These are phyloP conservation scores for Hippopotamus amphibius DNA, from an alignment of 2,113 vertebrate genomes.

Conservation along the genomic window DNA sequence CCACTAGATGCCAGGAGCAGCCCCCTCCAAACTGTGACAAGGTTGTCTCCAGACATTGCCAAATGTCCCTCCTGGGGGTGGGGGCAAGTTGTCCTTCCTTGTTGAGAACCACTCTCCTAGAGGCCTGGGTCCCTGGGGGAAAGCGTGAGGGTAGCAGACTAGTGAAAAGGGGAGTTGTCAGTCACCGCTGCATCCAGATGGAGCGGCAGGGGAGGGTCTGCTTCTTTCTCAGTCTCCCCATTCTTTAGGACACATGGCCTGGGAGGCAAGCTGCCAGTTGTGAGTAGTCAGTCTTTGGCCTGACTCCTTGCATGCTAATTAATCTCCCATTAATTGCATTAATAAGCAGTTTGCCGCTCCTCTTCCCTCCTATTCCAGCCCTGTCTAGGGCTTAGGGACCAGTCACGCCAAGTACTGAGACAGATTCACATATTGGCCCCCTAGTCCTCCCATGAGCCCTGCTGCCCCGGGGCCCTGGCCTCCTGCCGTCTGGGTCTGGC, in stretches of 20 bases:
- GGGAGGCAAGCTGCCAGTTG: neutral
- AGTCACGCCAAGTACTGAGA: neutral
- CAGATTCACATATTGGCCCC: neutral
- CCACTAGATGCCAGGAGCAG: neutral
- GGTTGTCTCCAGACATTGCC: neutral
- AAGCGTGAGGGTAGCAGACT: neutral
- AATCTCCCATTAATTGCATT: slow-evolving; percentile 17
- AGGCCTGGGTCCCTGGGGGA: neutral
- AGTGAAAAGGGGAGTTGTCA: neutral
- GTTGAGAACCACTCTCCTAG: neutral
- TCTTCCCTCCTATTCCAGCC: slow-evolving; percentile 8
- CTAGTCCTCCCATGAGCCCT: neutral
- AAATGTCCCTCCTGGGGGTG: neutral
- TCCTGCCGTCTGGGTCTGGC: neutral
- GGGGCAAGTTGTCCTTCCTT: neutral
- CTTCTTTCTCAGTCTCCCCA: neutral
- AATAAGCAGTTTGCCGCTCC: neutral
- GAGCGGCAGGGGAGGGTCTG: neutral
- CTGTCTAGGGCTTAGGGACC: slow-evolving; percentile 37
- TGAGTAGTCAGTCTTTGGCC: neutral
- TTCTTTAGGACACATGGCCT: neutral
- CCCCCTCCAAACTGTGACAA: neutral
- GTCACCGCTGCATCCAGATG: neutral
- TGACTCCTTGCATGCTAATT: neutral
- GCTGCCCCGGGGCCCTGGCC: neutral